A percentile compares a stretch with the other conserved stretches of the same genome.
phyloP scores from a whole-genome alignment of 2,888 invertebrate species.

The Criorhina ranunculi region DNA sequence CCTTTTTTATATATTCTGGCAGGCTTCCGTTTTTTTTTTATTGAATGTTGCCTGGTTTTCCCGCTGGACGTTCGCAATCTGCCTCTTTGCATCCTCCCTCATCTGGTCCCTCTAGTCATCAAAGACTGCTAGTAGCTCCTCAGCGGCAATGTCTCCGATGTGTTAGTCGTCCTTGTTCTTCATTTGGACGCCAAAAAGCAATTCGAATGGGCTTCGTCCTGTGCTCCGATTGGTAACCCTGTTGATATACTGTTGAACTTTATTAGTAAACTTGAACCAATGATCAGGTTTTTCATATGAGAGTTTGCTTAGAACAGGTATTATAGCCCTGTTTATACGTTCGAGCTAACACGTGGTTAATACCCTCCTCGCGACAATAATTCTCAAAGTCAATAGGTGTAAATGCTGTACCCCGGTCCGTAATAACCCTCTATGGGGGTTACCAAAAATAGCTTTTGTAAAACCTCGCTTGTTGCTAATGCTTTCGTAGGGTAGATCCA shows the following conservation, averaged over 20 bases:
- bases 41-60: conserved; percentile 30
- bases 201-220: conserved; percentile 33
- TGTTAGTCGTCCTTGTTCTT: conserved; percentile 13
- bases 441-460: too few relatives aligned
- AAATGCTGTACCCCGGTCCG: too few relatives aligned
- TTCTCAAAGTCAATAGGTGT: too few relatives aligned
- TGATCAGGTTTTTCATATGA: conserved; percentile 78
- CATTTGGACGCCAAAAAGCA: conserved; percentile 39
- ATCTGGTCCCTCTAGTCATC: conserved; percentile 11
- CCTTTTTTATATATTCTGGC: conserved; percentile 10
- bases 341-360: conserved; percentile 62
- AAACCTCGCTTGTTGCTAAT: too few relatives aligned
- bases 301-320: conserved; percentile 80
- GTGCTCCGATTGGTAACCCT: conserved; percentile 77
- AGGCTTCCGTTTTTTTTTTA: conserved; percentile 13
- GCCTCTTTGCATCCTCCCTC: conserved; percentile 5
- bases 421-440: too few relatives aligned
- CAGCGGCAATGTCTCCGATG: not conserved
- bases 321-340: conserved; percentile 79
- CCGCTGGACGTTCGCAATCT: conserved; percentile 23
- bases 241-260: conserved; percentile 76
- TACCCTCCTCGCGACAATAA: too few relatives aligned
- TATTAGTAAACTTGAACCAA: conserved; percentile 78
- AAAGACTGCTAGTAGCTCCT: not conserved
- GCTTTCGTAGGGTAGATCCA: too few relatives aligned